phyloP scores from a whole-genome alignment of 2,888 invertebrate species.

The Notocelia uddmanniana region DNA sequence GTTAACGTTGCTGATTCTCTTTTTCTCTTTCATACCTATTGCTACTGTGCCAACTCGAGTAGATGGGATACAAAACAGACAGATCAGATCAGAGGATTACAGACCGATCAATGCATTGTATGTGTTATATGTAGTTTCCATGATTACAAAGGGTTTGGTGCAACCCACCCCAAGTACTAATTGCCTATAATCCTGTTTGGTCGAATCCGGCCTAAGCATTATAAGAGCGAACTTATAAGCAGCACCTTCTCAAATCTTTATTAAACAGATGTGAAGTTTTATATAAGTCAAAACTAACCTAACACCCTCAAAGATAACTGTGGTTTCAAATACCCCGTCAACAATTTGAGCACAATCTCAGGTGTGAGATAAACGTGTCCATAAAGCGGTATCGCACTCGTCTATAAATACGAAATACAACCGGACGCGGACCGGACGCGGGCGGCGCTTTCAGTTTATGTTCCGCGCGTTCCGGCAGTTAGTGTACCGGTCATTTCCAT shows the following conservation, averaged over 20 bases:
- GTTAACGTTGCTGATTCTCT: constrained; percentile 25
- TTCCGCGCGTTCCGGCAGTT: constrained; percentile 50
- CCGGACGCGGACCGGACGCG: constrained; percentile 50
- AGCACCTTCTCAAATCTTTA: too few species aligned
- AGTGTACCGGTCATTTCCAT: constrained; percentile 49
- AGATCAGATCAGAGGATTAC: too few species aligned
- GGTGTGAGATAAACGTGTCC: constrained; percentile 39
- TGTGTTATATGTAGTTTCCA: too few species aligned
- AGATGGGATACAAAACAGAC: too few species aligned
- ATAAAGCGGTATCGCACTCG: constrained; percentile 41
- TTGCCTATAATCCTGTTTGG: too few species aligned
- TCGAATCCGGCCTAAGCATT: too few species aligned
- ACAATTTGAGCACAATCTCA: constrained; percentile 1
- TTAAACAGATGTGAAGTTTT: not conserved
- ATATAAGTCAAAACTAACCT: not conserved
- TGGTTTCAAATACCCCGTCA: too few species aligned
- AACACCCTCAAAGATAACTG: not conserved
- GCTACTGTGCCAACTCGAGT: too few species aligned
- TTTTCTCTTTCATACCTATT: not conserved
- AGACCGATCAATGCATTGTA: too few species aligned
- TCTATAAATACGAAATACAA: constrained; percentile 46
- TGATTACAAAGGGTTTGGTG: too few species aligned
- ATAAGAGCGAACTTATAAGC: too few species aligned
- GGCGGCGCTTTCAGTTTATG: constrained; percentile 52
- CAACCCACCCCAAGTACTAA: too few species aligned